Evolutionary conservation across 2,797 vertebrate species (phyloP), one percentile per base, ranked within the genome.

Genomic region (Tenualosa ilisha): DNA sequence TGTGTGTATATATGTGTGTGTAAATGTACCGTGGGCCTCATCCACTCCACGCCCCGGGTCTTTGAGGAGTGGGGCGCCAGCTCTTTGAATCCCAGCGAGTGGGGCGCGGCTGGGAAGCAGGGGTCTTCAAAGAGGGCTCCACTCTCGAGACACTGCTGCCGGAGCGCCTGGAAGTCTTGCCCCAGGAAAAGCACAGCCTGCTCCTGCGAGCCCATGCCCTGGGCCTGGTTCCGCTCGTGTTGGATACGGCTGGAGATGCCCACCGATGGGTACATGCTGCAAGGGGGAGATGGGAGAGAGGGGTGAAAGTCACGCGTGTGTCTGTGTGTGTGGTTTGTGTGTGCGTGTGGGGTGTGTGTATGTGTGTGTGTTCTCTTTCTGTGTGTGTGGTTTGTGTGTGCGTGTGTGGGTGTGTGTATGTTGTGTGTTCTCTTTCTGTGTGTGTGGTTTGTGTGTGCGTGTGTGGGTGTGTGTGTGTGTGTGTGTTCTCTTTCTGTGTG

Each of bases 31-130:
- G 91, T 93, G 0, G 97, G 97, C 1, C 97, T 94, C 86, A 93
- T 96, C 97, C 97, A 99, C 79, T 86, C 87, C 87, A 98, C 95
- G 0, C 96, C 96, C 0, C 92, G 92, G 0, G 96, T 96, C 40
- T 95, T 95, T 90, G 94, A 92, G 6, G 96, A 96, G 82, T 92
- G 81, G 0, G 96, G 96, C 0, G 94, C 97, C 0, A 98, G 95
- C 6, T 98, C 96, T 88, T 97, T 97, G 91, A 97, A 98, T 84
- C 97, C 97, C 3, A 98, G 93, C 0, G 96, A 95, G 1, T 92
- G 13, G 0, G 96, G 92, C 56, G 93, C 92, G 0, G 97, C 94
- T 0, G 96, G 97, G 89, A 98, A 98, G 0, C 94, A 85, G 0
- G 96, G 95, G 84, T 98, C 97, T 83, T 96, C 91, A 3, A 98